Evolutionary conservation across 2,888 invertebrate species (phyloP).

Genomic region (Carabus problematicus): DNA sequence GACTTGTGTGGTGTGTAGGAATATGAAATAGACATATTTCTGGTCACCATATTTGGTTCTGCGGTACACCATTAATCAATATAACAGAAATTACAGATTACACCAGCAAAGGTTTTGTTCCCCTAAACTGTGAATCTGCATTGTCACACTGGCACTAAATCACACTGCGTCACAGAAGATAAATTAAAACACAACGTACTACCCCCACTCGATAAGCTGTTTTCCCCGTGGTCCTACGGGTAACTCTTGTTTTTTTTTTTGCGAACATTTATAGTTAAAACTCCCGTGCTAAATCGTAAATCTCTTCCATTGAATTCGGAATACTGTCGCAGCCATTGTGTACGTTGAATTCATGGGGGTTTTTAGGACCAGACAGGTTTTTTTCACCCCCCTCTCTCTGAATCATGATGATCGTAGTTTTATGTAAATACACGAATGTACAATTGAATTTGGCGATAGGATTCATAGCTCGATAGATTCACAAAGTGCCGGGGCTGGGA

Average conservation of each 20-base stretch:
- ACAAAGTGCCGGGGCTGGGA: no score
- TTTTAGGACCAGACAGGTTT: no score
- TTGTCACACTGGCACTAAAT: neutral
- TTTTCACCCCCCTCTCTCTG: no score
- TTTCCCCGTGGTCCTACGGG: neutral
- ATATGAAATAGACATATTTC: slow-evolving; percentile 2
- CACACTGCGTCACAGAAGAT: neutral
- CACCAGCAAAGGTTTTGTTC: neutral
- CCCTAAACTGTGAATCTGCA: neutral
- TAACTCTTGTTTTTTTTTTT: slow-evolving; percentile 11
- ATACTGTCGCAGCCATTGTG: neutral
- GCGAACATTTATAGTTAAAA: slow-evolving; percentile 10
- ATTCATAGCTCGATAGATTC: no score
- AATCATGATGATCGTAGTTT: no score
- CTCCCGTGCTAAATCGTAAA: slow-evolving; percentile 24
- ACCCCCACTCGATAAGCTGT: slow-evolving; percentile 10
- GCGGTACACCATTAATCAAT: neutral
- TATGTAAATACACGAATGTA: no score
- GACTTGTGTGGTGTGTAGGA: neutral
- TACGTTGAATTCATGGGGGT: no score
- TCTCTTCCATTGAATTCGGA: slow-evolving; percentile 16
- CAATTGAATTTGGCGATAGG: no score
- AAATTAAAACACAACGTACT: slow-evolving; percentile 6
- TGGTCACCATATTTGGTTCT: neutral
- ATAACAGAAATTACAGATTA: neutral